Evolutionary conservation across 2,113 vertebrate species (phyloP), one percentile per base, ranked within the genome.

Genomic region (Gavia stellata): DNA sequence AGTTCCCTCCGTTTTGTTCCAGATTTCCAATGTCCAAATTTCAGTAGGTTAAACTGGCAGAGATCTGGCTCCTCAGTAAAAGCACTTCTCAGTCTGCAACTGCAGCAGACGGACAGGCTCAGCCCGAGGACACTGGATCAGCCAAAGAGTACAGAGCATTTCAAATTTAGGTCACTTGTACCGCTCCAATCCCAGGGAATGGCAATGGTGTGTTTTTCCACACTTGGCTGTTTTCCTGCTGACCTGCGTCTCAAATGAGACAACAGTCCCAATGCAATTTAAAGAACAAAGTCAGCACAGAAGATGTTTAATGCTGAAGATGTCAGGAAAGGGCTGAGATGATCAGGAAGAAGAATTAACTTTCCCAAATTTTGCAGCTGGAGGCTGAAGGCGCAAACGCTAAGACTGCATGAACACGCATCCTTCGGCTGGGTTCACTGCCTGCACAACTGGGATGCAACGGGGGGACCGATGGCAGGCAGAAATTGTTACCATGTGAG

Each of bases 121-220:
- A 83, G 75, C 82, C 91, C 2, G n/a, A 88, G 65, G 88, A 90
- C 2, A 10, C 29, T 59, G 80, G 72, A 68, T 90, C 49, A 62
- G 68, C 63, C 79, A 65, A 0, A 0, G 72, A 47, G 42, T 5
- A 50, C 0, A 5, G 21, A 91, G 20, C 40, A 34, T 53, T 81
- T 71, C 49, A 56, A 79, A 93, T 92, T 90, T 82, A 92, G 83
- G 96, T 94, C 92, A 92, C 49, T 36, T 38, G 3, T 36, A 72
- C 29, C 3, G 2, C 56, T 61, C 56, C 7, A 4, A 71, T 80
- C 67, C 59, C 67, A 70, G 47, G 20, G 66, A 96, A n/a, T 3
- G 1, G 61, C 0, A 0, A 81, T 0, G 0, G 36, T 0, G 1
- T 38, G 49, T 12, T 86, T 74, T 78, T 78, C 63, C 85, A 71